Percentiles rank a stretch among this genome's conserved stretches.
phyloP scores from a whole-genome alignment of 1,140 invertebrate genomes.

The Coptotermes formosanus region DNA sequence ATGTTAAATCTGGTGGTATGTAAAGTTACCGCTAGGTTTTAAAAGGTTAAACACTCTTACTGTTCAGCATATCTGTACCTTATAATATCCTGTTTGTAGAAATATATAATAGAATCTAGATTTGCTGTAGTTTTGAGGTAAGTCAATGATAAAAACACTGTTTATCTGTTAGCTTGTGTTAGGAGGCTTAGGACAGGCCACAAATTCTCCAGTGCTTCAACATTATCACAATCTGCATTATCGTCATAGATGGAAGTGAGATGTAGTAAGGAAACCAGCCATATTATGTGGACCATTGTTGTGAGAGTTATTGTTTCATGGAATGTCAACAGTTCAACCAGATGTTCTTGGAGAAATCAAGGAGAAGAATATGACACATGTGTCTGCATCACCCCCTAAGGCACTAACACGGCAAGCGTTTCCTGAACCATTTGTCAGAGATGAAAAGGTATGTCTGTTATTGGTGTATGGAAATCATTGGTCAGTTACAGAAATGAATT shows the following conservation, averaged over 20 bases:
- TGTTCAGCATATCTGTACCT: no score
- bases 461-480: no score
- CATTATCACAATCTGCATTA: no score
- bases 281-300: not conserved
- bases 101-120: no score
- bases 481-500: no score
- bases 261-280: no score
- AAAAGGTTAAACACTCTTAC: no score
- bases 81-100: no score
- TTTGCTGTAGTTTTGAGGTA: not conserved
- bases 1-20: no score
- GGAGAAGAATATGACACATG: slow-evolving; percentile 6
- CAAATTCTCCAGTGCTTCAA: no score
- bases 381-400: not conserved
- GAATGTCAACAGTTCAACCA: slow-evolving; percentile 2
- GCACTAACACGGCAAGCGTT: not conserved
- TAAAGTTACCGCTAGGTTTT: no score
- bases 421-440: slow-evolving; percentile 13
- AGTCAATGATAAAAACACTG: not conserved
- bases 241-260: no score
- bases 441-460: not conserved
- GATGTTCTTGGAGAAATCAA: slow-evolving; percentile 23
- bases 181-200: not conserved
- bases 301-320: not conserved
- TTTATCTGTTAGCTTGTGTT: not conserved